phyloP scores from a whole-genome alignment of 2,797 vertebrate species.

The Falco cherrug region DNA sequence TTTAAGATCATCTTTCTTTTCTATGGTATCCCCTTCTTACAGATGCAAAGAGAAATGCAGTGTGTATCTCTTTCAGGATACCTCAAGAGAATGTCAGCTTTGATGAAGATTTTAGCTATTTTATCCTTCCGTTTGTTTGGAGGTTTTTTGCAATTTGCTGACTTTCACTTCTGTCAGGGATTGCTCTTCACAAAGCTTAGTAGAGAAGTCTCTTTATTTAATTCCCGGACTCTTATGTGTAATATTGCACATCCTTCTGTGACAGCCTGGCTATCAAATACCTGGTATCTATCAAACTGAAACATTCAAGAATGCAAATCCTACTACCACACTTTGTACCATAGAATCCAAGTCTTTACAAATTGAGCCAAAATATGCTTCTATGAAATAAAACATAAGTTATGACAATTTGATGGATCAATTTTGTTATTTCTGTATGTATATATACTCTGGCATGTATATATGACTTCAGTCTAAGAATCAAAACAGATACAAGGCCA shows the following conservation, averaged over 20 bases:
- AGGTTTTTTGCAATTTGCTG: background rate
- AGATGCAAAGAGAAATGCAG: background rate
- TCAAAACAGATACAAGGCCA: fast-evolving
- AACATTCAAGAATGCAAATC: background rate
- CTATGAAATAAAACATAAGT: background rate
- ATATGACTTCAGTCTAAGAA: background rate
- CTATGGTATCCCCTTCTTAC: background rate
- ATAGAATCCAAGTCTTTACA: background rate
- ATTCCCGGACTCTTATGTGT: background rate
- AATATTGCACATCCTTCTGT: background rate
- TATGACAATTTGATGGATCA: background rate
- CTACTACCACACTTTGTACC: background rate
- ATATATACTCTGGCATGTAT: background rate
- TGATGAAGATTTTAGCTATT: background rate
- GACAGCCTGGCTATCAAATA: background rate
- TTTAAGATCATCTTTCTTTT: background rate
- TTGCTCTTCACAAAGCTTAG: background rate
- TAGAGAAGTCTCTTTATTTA: background rate
- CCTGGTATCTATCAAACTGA: background rate
- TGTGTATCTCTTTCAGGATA: background rate
- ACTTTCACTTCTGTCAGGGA: background rate
- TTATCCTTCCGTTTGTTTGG: background rate
- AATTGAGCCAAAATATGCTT: background rate
- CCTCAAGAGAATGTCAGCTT: background rate
- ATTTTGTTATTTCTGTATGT: background rate